Percentiles rank a stretch among this genome's conserved stretches.
Evolutionary conservation across 2,888 invertebrate genomes (phyloP).

Genomic region (Philonicus albiceps): DNA sequence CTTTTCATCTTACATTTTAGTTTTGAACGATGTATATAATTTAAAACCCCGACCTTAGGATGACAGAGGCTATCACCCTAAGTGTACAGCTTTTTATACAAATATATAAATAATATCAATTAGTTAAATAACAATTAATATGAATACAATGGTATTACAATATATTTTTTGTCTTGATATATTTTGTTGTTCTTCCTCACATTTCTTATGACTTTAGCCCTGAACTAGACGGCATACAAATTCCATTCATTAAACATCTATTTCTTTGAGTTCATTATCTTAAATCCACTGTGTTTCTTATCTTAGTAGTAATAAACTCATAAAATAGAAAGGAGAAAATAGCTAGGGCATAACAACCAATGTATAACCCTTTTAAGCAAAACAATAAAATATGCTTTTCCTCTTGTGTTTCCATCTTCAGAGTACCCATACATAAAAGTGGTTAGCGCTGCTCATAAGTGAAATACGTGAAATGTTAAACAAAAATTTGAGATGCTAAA

Average conservation of each 20-base stretch:
- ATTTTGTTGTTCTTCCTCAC: not conserved
- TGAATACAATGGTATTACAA: constrained; percentile 33
- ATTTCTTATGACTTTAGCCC: not conserved
- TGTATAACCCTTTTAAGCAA: not conserved
- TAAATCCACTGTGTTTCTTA: not conserved
- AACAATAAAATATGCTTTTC: not conserved
- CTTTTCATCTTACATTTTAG: constrained; percentile 12
- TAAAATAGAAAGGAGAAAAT: not conserved
- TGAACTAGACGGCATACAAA: not conserved
- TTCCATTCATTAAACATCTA: not conserved
- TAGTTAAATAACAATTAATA: constrained; percentile 37
- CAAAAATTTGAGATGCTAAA: not conserved
- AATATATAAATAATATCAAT: constrained; percentile 38
- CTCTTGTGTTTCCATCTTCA: not conserved
- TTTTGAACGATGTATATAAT: constrained; percentile 22
- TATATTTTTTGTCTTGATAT: constrained; percentile 18
- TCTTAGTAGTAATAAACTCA: not conserved
- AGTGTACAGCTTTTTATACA: constrained; percentile 26
- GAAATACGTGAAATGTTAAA: not conserved
- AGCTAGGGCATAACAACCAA: not conserved
- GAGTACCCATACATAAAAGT: not conserved
- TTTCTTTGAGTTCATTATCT: not conserved
- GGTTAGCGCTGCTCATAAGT: not conserved
- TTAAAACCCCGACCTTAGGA: constrained; percentile 15
- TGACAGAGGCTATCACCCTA: constrained; percentile 9